Conservation (phyloP, 2,888 invertebrate species). For the Anoplius nigerrimus region DNA sequence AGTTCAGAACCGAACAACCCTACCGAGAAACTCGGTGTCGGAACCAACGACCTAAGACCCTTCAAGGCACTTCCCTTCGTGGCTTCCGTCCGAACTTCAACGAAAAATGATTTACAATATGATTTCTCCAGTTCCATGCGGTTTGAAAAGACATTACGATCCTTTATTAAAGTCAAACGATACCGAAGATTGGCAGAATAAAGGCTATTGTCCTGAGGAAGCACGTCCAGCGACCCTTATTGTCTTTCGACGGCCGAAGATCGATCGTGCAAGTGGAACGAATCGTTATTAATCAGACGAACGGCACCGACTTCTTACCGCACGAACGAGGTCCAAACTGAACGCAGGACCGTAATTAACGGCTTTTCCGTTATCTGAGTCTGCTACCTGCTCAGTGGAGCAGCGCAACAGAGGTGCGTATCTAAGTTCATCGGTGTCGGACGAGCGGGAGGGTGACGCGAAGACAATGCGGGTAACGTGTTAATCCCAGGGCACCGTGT, state of each 20-base stretch:
- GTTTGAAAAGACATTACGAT: too few relatives aligned
- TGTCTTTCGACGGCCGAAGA: neutral
- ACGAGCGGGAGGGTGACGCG: constrained; percentile 17
- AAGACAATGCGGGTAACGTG: constrained; percentile 56
- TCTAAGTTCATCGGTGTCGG: neutral
- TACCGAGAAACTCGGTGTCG: too few relatives aligned
- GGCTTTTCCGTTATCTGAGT: neutral
- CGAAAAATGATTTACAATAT: too few relatives aligned
- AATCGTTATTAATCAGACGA: constrained; percentile 25
- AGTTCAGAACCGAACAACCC: constrained; percentile 21
- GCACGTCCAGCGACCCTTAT: neutral
- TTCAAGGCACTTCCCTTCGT: too few relatives aligned
- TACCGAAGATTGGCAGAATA: too few relatives aligned
- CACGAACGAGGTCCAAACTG: constrained; percentile 1
- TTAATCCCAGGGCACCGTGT: constrained; percentile 57
- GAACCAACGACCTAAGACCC: too few relatives aligned
- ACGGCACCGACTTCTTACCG: constrained; percentile 13
- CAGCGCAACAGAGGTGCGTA: neutral
- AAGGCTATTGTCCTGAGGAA: neutral
- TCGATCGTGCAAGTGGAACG: neutral
- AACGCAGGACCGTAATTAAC: constrained; percentile 25
- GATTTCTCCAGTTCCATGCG: too few relatives aligned
- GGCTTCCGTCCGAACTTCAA: too few relatives aligned
- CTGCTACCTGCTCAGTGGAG: too few relatives aligned
- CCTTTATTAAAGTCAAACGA: too few relatives aligned